A percentile compares a stretch with the other conserved stretches of the same genome.
Evolutionary conservation across 2,113 vertebrate species (phyloP).

Genomic region (Odontophorus gujanensis): DNA sequence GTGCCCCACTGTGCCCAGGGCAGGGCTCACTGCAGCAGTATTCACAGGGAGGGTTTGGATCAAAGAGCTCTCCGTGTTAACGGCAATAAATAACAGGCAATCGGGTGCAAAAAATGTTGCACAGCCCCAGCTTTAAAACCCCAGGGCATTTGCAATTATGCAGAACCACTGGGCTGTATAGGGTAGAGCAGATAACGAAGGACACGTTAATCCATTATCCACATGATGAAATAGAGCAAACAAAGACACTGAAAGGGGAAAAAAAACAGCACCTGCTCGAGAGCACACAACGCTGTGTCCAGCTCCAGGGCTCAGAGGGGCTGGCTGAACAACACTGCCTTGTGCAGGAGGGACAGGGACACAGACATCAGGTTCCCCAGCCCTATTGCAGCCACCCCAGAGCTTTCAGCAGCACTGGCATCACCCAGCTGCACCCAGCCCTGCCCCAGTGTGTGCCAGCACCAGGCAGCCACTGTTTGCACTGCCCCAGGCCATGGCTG

Average conservation of each 20-base stretch:
- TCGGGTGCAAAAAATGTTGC: fast-evolving
- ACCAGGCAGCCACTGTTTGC: background rate
- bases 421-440: background rate
- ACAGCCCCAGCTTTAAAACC: background rate
- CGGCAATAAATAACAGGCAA: background rate
- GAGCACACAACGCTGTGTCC: background rate
- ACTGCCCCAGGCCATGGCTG: background rate
- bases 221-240: background rate
- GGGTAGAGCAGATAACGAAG: background rate
- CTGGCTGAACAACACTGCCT: background rate
- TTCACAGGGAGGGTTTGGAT: background rate
- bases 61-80: background rate
- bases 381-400: background rate
- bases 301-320: background rate
- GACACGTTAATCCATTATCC: background rate
- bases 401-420: background rate
- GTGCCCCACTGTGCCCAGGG: background rate
- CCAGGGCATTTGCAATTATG: background rate
- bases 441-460: background rate
- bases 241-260: background rate
- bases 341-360: background rate
- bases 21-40: background rate
- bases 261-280: background rate
- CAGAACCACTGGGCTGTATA: background rate
- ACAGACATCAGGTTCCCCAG: background rate